These are phyloP conservation scores for Coregonus ussuriensis DNA, from an alignment of 2,797 vertebrate species.

Conservation along the genomic window DNA sequence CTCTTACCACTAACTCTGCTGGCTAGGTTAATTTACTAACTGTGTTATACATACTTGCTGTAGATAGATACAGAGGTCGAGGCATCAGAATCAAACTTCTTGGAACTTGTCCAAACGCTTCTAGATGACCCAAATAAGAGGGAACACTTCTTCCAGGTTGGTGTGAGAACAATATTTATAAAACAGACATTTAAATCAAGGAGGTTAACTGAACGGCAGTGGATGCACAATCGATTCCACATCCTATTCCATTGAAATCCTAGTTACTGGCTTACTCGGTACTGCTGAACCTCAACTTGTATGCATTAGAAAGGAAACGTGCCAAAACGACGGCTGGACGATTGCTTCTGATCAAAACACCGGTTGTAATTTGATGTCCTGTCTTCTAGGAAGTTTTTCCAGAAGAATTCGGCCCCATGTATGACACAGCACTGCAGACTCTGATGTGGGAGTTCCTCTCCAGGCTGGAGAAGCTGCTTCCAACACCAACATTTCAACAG, in stretches of 20 bases:
- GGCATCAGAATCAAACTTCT: neutral
- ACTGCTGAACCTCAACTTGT: no score
- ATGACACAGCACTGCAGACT: neutral
- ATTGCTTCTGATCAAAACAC: no score
- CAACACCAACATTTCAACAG: neutral
- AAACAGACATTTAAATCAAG: neutral
- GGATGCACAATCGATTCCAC: neutral
- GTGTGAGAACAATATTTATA: neutral
- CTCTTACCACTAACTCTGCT: neutral
- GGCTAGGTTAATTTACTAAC: neutral
- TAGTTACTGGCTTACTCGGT: no score
- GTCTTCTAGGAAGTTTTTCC: neutral
- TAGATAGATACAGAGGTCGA: slow-evolving; percentile 2
- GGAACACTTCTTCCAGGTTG: slow-evolving; percentile 7
- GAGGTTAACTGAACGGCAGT: neutral
- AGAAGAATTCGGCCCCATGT: neutral
- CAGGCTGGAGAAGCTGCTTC: neutral
- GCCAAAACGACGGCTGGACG: no score
- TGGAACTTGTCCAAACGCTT: neutral
- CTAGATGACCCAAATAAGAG: neutral
- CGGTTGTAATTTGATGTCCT: neutral
- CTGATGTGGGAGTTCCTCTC: slow-evolving; percentile 5
- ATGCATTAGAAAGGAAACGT: no score
- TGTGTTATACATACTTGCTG: neutral
- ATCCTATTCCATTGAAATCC: neutral